Conservation (phyloP, 2,113 vertebrate genomes). For the Notiomystis cincta region DNA sequence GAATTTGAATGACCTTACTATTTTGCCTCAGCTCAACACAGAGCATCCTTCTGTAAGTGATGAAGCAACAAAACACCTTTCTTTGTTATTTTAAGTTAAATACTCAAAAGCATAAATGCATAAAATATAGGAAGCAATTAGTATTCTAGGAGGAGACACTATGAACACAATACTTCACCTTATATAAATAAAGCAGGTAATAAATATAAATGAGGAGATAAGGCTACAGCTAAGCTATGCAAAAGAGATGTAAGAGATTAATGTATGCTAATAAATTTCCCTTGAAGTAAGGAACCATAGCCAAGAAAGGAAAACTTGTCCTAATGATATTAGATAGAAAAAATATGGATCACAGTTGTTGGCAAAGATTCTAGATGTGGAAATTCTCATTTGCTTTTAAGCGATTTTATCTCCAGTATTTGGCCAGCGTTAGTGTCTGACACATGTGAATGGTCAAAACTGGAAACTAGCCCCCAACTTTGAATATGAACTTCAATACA, state of each 20-base stretch:
- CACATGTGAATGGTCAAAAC: background rate
- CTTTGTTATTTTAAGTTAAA: background rate
- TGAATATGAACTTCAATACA: background rate
- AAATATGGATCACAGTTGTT: background rate
- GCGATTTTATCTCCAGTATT: background rate
- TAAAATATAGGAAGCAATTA: background rate
- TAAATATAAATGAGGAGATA: slow-evolving; percentile 10
- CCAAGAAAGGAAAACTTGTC: background rate
- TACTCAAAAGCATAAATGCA: background rate
- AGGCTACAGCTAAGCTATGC: background rate
- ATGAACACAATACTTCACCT: background rate
- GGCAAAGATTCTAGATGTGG: background rate
- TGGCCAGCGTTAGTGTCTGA: background rate
- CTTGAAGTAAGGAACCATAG: background rate
- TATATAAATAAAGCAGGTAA: background rate
- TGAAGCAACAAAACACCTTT: background rate
- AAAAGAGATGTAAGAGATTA: background rate
- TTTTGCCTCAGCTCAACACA: background rate
- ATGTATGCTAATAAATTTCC: background rate
- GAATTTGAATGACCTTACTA: background rate
- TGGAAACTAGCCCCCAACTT: background rate
- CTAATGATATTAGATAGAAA: background rate
- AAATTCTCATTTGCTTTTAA: background rate
- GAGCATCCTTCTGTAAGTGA: background rate
- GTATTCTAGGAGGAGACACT: background rate